Evolutionary conservation across 2,888 invertebrate genomes (phyloP).

Genomic region (Eretmocerus hayati): DNA sequence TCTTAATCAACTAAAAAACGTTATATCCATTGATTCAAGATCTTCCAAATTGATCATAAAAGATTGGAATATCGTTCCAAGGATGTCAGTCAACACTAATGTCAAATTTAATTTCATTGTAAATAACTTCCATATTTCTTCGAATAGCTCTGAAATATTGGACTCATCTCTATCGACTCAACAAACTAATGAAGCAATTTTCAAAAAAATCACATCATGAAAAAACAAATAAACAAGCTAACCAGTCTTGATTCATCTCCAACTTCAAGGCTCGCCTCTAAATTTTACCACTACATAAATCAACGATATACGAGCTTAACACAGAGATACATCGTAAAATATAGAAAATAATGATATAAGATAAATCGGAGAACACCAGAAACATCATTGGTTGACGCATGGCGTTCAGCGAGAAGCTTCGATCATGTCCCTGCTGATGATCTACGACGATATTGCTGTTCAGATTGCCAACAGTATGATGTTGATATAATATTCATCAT

Average conservation of each 20-base stretch:
- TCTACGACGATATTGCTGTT: constrained; percentile 12
- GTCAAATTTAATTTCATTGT: no score
- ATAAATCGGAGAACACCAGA: constrained; percentile 20
- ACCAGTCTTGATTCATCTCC: constrained; percentile 18
- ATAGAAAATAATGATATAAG: constrained; percentile 8
- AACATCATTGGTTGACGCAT: constrained; percentile 19
- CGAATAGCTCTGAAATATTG: no score
- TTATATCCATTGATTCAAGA: no score
- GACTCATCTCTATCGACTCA: no score
- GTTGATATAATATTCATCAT: constrained; percentile 7
- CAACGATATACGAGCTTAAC: constrained; percentile 15
- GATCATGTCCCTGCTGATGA: constrained; percentile 5
- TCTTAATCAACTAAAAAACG: no score
- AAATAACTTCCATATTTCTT: no score
- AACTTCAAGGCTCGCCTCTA: constrained; percentile 19
- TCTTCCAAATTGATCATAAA: no score
- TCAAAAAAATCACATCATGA: constrained; percentile 1
- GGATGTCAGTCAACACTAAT: no score
- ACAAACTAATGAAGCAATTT: no score
- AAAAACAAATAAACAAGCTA: constrained; percentile 4
- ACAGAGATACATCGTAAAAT: constrained; percentile 14
- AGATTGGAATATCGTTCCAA: no score
- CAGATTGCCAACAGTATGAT: constrained; percentile 13
- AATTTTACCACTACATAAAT: constrained; percentile 17
- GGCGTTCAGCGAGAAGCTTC: constrained; percentile 18